Evolutionary conservation across 2,113 vertebrate species (phyloP), one percentile per base, ranked within the genome.

Genomic region (Puntigrus tetrazona): DNA sequence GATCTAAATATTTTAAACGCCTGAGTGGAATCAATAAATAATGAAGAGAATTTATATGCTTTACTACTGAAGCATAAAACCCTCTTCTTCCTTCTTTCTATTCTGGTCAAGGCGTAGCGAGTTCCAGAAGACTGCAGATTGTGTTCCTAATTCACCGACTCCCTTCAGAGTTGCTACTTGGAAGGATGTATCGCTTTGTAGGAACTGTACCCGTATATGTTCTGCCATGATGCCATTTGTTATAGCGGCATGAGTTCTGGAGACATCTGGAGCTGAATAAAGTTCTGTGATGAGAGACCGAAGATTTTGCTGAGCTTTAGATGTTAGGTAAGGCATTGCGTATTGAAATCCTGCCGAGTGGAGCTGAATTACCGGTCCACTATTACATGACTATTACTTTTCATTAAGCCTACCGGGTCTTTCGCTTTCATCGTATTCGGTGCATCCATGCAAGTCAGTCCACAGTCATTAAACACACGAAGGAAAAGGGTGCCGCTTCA

Each of bases 361-460:
- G 4, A 59, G 25, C 78, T 41, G 22, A 43, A 27, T 34, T 27
- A 16, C 34, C 14, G 57, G 31, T 80, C 16, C 57, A 9, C 27
- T 20, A 78, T 80, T 80, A 61, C n/a, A 59, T 57, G 38, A 63
- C 43, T 76, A 74, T 61, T 70, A 76, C 10, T 63, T 78, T 85
- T 79, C 47, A 85, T 79, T 85, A 87, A 78, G 73, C 81, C 52
- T 52, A 55, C 25, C 7, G 9, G 34, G 11, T 76, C 59, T 78
- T 84, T 82, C 34, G 34, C 57, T 41, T 34, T 69, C 55, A 16
- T 45, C 38, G 52, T 87, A 47, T 82, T 43, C 29, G 57, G 38
- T 38, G 75, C 36, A 67, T 85, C 73, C 73, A 31, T 74, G 34
- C 57, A 57, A 82, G 79, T 36, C 31, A 70, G 57, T 75, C 70